Evolutionary conservation across 2,113 vertebrate genomes (phyloP).

Genomic region (Collichthys lucidus): DNA sequence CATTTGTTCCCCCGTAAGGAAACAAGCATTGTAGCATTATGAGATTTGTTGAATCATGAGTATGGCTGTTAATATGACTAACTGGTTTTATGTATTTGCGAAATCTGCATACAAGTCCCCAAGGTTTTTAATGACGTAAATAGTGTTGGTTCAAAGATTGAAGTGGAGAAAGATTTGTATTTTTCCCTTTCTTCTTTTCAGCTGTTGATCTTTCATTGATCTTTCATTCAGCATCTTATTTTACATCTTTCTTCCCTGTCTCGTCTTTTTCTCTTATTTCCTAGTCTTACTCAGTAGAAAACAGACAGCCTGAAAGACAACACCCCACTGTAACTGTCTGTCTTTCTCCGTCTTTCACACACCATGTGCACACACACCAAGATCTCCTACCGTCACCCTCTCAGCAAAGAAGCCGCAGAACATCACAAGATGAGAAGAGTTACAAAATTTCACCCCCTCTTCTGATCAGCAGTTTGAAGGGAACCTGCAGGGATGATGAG

Average conservation of each 20-base stretch:
- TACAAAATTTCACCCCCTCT: slow-evolving; percentile 37
- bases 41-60: background rate
- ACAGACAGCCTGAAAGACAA: slow-evolving; percentile 19
- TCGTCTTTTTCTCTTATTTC: background rate
- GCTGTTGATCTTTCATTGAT: too few species aligned
- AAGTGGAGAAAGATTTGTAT: background rate
- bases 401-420: slow-evolving; percentile 34
- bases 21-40: background rate
- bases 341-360: slow-evolving; percentile 12
- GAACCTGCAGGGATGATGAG: slow-evolving; percentile 58
- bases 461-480: slow-evolving; percentile 63
- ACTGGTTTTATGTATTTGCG: background rate
- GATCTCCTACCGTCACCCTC: slow-evolving; percentile 16
- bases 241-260: too few species aligned
- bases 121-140: slow-evolving; percentile 13
- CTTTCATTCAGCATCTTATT: too few species aligned
- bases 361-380: background rate
- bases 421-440: slow-evolving; percentile 54
- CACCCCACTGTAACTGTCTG: slow-evolving; percentile 22
- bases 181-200: too few species aligned
- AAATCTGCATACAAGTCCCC: slow-evolving; percentile 27
- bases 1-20: background rate
- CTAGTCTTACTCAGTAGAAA: slow-evolving; percentile 18
- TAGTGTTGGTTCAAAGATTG: slow-evolving; percentile 9
- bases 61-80: slow-evolving; percentile 3